These are phyloP conservation scores for Rallus crepitans DNA, from an alignment of 2,797 vertebrate species.

Conservation along the genomic window DNA sequence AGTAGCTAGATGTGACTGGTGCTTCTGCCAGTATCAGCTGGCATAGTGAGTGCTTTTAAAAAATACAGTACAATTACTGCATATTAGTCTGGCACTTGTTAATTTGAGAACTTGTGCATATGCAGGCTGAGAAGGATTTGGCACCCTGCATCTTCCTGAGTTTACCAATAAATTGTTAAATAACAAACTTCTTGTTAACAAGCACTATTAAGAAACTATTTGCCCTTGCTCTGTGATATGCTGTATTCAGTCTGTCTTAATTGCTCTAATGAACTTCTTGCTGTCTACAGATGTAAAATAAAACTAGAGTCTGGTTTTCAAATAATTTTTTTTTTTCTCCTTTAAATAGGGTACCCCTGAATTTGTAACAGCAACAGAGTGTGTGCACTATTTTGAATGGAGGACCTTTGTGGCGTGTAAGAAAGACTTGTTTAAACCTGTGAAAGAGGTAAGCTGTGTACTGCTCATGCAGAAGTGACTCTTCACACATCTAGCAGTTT, in stretches of 20 bases:
- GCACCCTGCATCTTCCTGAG: neutral
- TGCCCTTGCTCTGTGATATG: neutral
- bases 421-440: slow-evolving; percentile 89
- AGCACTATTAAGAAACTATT: neutral
- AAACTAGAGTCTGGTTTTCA: neutral
- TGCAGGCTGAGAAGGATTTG: neutral
- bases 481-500: neutral
- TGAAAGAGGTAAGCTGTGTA: slow-evolving; percentile 86
- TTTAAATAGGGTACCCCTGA: slow-evolving; percentile 91
- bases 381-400: slow-evolving; percentile 97
- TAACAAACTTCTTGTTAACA: neutral
- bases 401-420: slow-evolving; percentile 90
- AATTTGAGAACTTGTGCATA: neutral
- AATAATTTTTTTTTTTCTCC: neutral
- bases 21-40: neutral
- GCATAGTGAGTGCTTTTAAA: neutral
- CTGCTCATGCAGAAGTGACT: neutral
- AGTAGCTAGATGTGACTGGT: neutral
- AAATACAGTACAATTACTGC: neutral
- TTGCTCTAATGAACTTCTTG: neutral
- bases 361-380: slow-evolving; percentile 88
- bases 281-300: neutral
- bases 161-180: neutral
- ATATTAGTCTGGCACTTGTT: neutral
- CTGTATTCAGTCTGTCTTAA: neutral